Conservation (phyloP, 1,140 invertebrate genomes). For the Drosophila mojavensis region DNA sequence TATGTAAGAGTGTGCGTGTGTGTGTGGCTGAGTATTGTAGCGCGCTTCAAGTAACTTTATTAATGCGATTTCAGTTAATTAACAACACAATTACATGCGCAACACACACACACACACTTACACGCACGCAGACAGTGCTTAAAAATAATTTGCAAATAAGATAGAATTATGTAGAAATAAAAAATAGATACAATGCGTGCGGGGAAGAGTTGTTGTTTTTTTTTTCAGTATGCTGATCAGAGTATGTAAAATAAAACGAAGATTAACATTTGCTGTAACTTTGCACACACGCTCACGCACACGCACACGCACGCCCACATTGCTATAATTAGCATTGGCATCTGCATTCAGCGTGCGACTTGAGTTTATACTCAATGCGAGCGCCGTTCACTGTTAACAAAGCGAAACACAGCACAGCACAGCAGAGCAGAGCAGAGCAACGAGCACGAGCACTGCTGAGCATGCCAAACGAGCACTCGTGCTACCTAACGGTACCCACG, state of each 20-base stretch:
- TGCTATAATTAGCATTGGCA: background rate
- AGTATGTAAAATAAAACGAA: background rate
- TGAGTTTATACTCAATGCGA: conserved; percentile 31
- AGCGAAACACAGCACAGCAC: background rate
- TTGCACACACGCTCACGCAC: background rate
- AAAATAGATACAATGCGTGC: background rate
- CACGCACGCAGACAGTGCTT: conserved; percentile 11
- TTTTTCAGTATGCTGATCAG: background rate
- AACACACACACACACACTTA: conserved; percentile 28
- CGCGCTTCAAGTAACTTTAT: conserved; percentile 69
- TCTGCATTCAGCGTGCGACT: conserved; percentile 4
- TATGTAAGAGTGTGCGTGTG: conserved; percentile 1
- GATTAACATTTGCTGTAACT: background rate
- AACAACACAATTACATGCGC: conserved; percentile 66
- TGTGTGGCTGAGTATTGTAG: conserved; percentile 17
- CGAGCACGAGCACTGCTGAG: background rate
- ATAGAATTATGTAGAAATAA: background rate
- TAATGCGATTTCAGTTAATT: conserved; percentile 80
- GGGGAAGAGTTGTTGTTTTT: background rate
- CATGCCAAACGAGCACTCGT: background rate
- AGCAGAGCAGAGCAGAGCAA: background rate
- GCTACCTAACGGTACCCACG: conserved; percentile 43
- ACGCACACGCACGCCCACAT: background rate
- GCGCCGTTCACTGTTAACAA: background rate
- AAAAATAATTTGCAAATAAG: conserved; percentile 34